Percentiles rank a stretch among this genome's conserved stretches.
Conservation (phyloP, 2,797 vertebrate species). For the Zalophus californianus region DNA sequence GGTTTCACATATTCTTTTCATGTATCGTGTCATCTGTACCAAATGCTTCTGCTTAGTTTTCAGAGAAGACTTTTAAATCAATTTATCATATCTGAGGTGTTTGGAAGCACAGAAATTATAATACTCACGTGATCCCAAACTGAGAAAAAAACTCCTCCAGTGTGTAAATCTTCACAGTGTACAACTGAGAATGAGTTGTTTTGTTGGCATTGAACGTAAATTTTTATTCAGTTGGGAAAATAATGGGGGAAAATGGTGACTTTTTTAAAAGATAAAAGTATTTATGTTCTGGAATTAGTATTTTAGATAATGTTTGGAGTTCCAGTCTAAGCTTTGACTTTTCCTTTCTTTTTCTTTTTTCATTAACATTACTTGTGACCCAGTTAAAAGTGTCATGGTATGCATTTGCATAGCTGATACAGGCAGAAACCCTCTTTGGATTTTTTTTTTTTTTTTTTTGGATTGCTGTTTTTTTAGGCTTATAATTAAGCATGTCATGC, state of each 20-base stretch:
- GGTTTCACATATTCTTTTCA: background rate
- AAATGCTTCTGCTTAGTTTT: background rate
- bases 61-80: background rate
- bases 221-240: background rate
- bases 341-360: background rate
- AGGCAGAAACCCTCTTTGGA: background rate
- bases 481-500: background rate
- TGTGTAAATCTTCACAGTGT: background rate
- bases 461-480: background rate
- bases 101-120: background rate
- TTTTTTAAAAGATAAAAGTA: background rate
- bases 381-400: background rate
- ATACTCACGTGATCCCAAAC: background rate
- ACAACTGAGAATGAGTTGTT: background rate
- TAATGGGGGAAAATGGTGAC: too few species aligned
- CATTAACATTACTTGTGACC: background rate
- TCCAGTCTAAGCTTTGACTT: background rate
- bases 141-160: background rate
- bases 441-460: background rate
- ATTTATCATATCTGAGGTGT: background rate
- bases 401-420: background rate
- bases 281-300: conserved; percentile 21
- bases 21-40: background rate
- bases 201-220: background rate
- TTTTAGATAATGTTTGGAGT: background rate